Percentiles rank a stretch among this genome's conserved stretches.
Conservation (phyloP, 2,888 invertebrate species). For the Agrochola macilenta region DNA sequence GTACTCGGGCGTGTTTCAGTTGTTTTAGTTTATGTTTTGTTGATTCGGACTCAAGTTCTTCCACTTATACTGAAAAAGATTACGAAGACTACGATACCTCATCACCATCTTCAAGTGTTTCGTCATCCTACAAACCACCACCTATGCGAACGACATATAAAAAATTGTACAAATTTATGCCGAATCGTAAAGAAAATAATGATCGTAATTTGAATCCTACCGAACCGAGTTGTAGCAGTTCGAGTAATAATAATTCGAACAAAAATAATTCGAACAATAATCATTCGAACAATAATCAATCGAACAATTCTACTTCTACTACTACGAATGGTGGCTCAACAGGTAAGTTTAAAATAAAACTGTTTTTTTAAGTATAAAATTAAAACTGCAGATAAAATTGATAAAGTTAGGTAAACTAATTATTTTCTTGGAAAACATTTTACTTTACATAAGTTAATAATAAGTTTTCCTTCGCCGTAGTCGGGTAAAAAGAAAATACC, state of each 20-base stretch:
- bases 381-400: neutral
- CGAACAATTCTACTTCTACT: neutral
- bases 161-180: slow-evolving; percentile 9
- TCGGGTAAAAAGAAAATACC: neutral
- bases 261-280: neutral
- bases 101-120: neutral
- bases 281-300: neutral
- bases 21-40: slow-evolving; percentile 18
- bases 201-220: neutral
- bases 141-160: slow-evolving; percentile 16
- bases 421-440: neutral
- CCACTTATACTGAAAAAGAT: slow-evolving; percentile 11
- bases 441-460: neutral
- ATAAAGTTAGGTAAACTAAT: neutral
- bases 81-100: slow-evolving; percentile 19
- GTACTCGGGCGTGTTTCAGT: neutral
- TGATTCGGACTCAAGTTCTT: neutral
- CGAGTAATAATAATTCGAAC: neutral
- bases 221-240: neutral
- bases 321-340: neutral
- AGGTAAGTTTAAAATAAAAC: slow-evolving; percentile 23
- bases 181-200: neutral
- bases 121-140: neutral
- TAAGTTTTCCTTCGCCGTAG: too few species aligned
- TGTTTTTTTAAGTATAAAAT: neutral